phyloP scores from a whole-genome alignment of 1,140 invertebrate species.

The Tetramorium simillimum region DNA sequence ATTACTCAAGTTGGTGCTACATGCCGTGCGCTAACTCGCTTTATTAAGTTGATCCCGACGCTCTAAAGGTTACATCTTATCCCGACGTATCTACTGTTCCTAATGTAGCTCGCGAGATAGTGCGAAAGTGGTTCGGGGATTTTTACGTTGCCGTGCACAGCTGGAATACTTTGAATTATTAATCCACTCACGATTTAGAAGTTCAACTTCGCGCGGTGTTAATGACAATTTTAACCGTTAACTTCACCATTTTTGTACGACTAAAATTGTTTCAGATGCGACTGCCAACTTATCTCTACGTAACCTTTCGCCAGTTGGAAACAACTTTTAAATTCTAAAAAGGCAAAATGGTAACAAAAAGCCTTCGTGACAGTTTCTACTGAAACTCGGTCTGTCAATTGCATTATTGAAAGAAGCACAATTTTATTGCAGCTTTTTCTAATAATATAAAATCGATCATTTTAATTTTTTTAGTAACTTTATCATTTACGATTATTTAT shows the following conservation, averaged over 20 bases:
- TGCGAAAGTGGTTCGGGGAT: slow-evolving; percentile 34
- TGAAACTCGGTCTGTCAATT: neutral
- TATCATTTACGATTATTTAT: neutral
- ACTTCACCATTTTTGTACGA: neutral
- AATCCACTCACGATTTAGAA: slow-evolving; percentile 16
- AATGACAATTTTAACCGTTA: neutral
- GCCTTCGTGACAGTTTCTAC: neutral
- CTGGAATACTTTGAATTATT: neutral
- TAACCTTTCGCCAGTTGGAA: neutral
- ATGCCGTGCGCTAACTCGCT: slow-evolving; percentile 55
- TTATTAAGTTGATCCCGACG: slow-evolving; percentile 65
- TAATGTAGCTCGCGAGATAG: slow-evolving; percentile 51
- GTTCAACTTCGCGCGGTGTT: neutral
- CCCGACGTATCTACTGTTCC: slow-evolving; percentile 51
- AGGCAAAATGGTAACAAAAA: neutral
- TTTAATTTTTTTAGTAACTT: neutral
- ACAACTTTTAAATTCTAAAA: neutral
- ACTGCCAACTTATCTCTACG: neutral
- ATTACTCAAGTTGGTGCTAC: slow-evolving; percentile 69
- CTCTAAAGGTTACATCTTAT: slow-evolving; percentile 68
- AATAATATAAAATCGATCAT: neutral
- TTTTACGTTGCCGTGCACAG: slow-evolving; percentile 12
- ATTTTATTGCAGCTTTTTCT: neutral
- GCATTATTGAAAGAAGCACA: neutral
- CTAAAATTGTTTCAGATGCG: neutral